These are phyloP conservation scores for Camelus bactrianus DNA, from an alignment of 2,113 vertebrate species.

Conservation along the genomic window DNA sequence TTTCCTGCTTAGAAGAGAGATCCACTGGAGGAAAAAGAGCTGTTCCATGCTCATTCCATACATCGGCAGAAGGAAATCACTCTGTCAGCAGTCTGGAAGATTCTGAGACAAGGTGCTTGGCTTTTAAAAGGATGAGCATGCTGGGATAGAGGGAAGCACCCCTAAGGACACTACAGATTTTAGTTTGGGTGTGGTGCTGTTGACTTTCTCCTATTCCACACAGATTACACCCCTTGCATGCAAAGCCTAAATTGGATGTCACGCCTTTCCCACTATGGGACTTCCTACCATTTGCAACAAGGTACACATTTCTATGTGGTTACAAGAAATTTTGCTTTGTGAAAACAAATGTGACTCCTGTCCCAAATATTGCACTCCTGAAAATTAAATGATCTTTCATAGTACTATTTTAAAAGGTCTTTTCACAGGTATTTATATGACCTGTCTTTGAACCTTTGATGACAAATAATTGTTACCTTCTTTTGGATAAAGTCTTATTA, in stretches of 20 bases:
- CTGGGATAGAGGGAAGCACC: neutral
- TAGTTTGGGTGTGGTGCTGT: neutral
- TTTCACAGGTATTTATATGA: conserved; percentile 27
- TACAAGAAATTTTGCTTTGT: neutral
- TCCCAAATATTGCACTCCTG: neutral
- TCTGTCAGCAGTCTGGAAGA: neutral
- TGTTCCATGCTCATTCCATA: neutral
- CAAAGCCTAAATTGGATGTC: neutral
- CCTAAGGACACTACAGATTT: neutral
- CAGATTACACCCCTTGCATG: neutral
- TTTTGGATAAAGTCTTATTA: neutral
- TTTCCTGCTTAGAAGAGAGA: neutral
- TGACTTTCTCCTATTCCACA: neutral
- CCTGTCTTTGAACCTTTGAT: neutral
- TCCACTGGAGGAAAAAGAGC: neutral
- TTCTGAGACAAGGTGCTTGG: neutral
- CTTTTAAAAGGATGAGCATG: neutral
- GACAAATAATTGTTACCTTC: conserved; percentile 10
- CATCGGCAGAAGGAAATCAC: conserved; percentile 9
- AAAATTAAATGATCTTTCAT: conserved; percentile 49
- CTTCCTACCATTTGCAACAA: neutral
- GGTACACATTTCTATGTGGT: conserved; percentile 20
- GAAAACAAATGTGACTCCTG: neutral
- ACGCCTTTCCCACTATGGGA: neutral
- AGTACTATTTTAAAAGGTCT: conserved; percentile 4